Evolutionary conservation across 1,140 invertebrate genomes (phyloP).

Genomic region (Drosophila guanche): DNA sequence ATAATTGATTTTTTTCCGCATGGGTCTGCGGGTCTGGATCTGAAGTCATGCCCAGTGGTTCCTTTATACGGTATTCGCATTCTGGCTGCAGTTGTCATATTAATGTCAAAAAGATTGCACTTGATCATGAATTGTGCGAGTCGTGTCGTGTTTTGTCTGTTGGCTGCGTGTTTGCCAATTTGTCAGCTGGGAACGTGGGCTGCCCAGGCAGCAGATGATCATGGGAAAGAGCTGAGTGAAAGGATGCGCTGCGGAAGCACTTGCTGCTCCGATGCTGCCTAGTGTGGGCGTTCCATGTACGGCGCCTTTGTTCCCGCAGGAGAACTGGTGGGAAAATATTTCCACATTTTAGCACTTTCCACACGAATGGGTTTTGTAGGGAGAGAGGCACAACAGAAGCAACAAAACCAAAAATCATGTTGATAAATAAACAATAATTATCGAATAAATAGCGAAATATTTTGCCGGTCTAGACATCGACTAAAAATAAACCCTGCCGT

Average conservation of each 20-base stretch:
- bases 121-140: constrained; percentile 76
- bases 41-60: constrained; percentile 5
- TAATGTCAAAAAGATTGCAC: constrained; percentile 81
- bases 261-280: constrained; percentile 3
- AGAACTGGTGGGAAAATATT: constrained; percentile 37
- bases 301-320: neutral
- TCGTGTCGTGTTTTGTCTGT: constrained; percentile 4
- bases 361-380: constrained; percentile 15
- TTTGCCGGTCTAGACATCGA: constrained; percentile 28
- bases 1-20: constrained; percentile 67
- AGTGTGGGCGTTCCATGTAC: constrained; percentile 33
- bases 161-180: constrained; percentile 71
- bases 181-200: constrained; percentile 48
- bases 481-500: constrained; percentile 53
- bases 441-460: constrained; percentile 41
- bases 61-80: constrained; percentile 20
- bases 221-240: constrained; percentile 46
- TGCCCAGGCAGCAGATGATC: constrained; percentile 23
- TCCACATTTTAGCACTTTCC: constrained; percentile 26
- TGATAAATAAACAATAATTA: constrained; percentile 50
- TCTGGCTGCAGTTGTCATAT: constrained; percentile 72
- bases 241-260: constrained; percentile 31
- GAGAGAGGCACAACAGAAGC: constrained; percentile 3
- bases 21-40: constrained; percentile 3
- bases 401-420: constrained; percentile 13